Evolutionary conservation across 2,797 vertebrate genomes (phyloP).

Genomic region (Triplophysa bombifrons): DNA sequence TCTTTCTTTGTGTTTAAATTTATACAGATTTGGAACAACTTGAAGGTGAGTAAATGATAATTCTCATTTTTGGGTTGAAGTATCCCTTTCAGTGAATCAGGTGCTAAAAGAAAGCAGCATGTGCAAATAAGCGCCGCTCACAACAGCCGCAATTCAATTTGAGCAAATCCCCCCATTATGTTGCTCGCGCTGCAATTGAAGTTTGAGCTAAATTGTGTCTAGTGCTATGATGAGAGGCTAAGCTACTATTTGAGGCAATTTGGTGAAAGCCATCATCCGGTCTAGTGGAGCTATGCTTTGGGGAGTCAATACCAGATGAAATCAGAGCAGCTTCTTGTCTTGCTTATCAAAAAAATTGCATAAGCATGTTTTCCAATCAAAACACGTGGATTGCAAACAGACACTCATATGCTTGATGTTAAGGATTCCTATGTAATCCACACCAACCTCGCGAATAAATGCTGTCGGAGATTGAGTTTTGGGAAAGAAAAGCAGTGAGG

Average conservation of each 20-base stretch:
- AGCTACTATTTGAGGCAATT: slow-evolving; percentile 17
- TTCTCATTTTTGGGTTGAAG: not conserved
- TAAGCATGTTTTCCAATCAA: slow-evolving; percentile 51
- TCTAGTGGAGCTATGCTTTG: slow-evolving; percentile 20
- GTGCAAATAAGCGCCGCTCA: slow-evolving; percentile 1
- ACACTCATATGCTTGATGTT: slow-evolving; percentile 51
- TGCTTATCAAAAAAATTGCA: slow-evolving; percentile 52
- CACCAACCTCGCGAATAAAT: slow-evolving; percentile 46
- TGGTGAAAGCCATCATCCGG: slow-evolving; percentile 26
- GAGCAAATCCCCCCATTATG: not conserved
- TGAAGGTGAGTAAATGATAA: too few species aligned
- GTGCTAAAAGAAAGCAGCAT: not conserved
- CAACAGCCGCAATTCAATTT: not conserved
- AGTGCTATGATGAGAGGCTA: slow-evolving; percentile 8
- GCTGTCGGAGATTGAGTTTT: slow-evolving; percentile 5
- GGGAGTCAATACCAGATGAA: slow-evolving; percentile 29
- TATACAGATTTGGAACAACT: too few species aligned
- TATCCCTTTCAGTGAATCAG: not conserved
- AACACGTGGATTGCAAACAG: slow-evolving; percentile 55
- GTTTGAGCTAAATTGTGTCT: slow-evolving; percentile 3
- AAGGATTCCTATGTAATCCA: slow-evolving; percentile 51
- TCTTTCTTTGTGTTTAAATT: too few species aligned
- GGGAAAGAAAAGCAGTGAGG: slow-evolving; percentile 18
- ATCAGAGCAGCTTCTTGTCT: slow-evolving; percentile 32
- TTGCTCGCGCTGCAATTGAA: slow-evolving; percentile 1